Conservation (phyloP, 1,140 invertebrate species). For the Asobara japonica region DNA sequence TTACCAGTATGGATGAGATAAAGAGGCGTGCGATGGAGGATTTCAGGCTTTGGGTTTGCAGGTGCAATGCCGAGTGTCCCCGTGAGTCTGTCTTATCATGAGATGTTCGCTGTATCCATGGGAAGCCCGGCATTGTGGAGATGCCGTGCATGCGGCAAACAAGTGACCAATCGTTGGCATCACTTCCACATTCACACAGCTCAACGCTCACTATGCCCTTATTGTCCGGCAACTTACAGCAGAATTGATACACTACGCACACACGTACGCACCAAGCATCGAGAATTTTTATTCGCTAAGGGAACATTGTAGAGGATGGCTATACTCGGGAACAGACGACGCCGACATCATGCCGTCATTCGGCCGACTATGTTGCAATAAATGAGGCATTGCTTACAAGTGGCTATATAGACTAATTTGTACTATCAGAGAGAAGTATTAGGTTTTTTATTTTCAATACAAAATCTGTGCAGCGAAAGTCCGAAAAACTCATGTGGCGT, state of each 20-base stretch:
- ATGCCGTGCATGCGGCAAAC: constrained; percentile 84
- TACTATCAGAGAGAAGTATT: no score
- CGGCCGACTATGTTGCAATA: constrained; percentile 22
- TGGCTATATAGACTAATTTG: no score
- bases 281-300: constrained; percentile 67
- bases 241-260: constrained; percentile 83
- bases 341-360: constrained; percentile 40
- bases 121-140: constrained; percentile 76
- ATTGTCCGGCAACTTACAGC: constrained; percentile 86
- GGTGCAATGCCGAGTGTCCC: constrained; percentile 62
- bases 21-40: constrained; percentile 46
- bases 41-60: constrained; percentile 60
- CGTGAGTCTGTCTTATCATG: constrained; percentile 76
- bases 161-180: constrained; percentile 87
- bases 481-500: no score
- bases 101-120: constrained; percentile 79
- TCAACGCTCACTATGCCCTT: constrained; percentile 81
- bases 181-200: constrained; percentile 85
- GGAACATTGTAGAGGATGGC: constrained; percentile 56
- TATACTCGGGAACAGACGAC: constrained; percentile 54
- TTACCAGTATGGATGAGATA: constrained; percentile 19
- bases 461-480: no score
- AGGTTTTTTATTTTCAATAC: no score
- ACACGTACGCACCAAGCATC: constrained; percentile 80
- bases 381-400: not conserved